Evolutionary conservation across 2,797 vertebrate species (phyloP).

Genomic region (Eulemur mongoz): DNA sequence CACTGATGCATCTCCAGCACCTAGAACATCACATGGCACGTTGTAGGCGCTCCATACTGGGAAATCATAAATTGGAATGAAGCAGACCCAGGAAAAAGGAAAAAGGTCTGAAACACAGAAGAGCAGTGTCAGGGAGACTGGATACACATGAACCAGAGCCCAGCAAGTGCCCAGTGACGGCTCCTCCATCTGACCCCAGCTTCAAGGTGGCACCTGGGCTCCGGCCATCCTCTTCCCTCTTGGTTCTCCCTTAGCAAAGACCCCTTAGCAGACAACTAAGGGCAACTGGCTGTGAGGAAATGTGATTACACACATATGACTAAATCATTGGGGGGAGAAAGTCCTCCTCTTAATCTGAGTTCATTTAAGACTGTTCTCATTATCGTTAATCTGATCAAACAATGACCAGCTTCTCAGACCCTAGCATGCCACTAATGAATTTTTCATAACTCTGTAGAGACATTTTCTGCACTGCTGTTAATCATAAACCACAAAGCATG

Average conservation of each 20-base stretch:
- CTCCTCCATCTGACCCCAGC: not conserved
- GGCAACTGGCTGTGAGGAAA: not conserved
- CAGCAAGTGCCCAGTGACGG: not conserved
- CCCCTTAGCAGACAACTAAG: not conserved
- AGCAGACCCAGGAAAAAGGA: not conserved
- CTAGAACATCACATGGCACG: fast-evolving
- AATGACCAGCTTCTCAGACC: conserved; percentile 61
- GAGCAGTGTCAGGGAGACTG: not conserved
- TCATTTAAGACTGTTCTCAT: conserved; percentile 63
- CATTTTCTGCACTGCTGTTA: conserved; percentile 60
- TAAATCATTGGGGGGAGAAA: not conserved
- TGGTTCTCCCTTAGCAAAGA: not conserved
- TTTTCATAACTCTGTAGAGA: conserved; percentile 74
- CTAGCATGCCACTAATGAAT: conserved; percentile 67
- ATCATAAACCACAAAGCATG: conserved; percentile 64
- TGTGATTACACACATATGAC: not conserved
- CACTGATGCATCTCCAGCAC: not conserved
- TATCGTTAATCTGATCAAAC: conserved; percentile 71
- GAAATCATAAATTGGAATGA: not conserved
- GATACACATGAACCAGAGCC: not conserved
- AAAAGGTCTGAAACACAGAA: not conserved
- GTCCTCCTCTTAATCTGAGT: conserved; percentile 61
- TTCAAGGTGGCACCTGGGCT: not conserved
- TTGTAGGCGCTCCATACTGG: not conserved
- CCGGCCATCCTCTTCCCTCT: not conserved